A percentile compares a stretch with the other conserved stretches of the same genome.
Evolutionary conservation across 2,888 invertebrate species (phyloP).

Genomic region (Hedychridium roseum): DNA sequence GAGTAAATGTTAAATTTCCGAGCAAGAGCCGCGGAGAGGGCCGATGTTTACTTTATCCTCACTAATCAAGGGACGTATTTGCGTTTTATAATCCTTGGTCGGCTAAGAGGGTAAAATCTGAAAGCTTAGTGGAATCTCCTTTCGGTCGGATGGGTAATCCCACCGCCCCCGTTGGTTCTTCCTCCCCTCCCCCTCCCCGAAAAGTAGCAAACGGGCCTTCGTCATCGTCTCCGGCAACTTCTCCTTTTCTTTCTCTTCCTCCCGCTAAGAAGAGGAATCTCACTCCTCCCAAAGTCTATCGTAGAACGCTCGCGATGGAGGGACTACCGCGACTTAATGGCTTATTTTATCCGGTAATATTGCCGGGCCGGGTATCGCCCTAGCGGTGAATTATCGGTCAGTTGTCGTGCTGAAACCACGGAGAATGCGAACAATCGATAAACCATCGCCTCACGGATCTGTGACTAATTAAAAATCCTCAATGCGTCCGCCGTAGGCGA

Average conservation of each 20-base stretch:
- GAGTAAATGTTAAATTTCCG: too few relatives aligned
- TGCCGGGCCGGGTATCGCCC: constrained; percentile 43
- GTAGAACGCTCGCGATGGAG: constrained; percentile 35
- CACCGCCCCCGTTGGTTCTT: constrained; percentile 32
- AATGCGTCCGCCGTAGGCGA: too few relatives aligned
- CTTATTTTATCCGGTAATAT: constrained; percentile 59
- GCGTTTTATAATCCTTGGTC: constrained; percentile 63
- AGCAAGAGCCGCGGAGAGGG: constrained; percentile 38
- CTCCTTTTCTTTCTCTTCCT: constrained; percentile 22
- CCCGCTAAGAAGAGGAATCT: too few relatives aligned
- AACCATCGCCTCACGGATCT: not conserved
- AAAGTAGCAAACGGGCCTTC: not conserved
- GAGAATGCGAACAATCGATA: constrained; percentile 8
- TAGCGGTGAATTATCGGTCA: constrained; percentile 31
- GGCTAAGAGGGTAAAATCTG: constrained; percentile 61
- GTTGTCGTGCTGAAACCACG: not conserved
- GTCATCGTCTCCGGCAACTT: constrained; percentile 6
- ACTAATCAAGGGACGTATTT: constrained; percentile 63
- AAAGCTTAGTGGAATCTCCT: constrained; percentile 61
- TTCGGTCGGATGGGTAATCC: constrained; percentile 54
- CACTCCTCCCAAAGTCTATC: constrained; percentile 34
- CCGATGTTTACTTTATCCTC: constrained; percentile 60
- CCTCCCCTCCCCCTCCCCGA: constrained; percentile 25
- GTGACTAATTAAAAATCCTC: too few relatives aligned
- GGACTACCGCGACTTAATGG: constrained; percentile 53